phyloP scores from a whole-genome alignment of 2,888 invertebrate species.

The Calameuta filiformis region DNA sequence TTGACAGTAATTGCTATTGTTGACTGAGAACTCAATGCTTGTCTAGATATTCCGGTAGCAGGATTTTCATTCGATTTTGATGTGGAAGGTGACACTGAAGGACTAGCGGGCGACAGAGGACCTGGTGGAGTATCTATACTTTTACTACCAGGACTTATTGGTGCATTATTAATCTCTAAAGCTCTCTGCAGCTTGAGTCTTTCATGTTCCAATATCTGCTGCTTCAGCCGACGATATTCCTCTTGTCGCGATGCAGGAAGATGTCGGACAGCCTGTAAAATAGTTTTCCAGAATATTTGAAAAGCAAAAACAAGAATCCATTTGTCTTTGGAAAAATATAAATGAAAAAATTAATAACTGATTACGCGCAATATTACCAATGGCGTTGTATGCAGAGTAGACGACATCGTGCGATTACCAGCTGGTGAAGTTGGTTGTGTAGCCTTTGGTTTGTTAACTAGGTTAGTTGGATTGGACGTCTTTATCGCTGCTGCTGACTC shows the following conservation, averaged over 20 bases:
- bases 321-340: conserved; percentile 4
- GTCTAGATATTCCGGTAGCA: conserved; percentile 7
- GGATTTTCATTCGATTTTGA: neutral
- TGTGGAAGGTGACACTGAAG: conserved; percentile 2
- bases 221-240: conserved; percentile 64
- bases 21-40: neutral
- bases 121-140: conserved; percentile 28
- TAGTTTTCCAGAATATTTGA: conserved; percentile 13
- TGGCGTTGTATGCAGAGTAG: conserved; percentile 29
- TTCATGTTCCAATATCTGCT: conserved; percentile 59
- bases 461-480: conserved; percentile 17
- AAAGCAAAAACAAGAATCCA: conserved; percentile 1
- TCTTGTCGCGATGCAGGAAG: conserved; percentile 62
- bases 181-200: conserved; percentile 43
- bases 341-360: neutral
- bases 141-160: conserved; percentile 14
- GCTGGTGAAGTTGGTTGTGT: neutral
- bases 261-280: conserved; percentile 62
- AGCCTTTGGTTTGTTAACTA: conserved; percentile 17
- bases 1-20: conserved; percentile 11
- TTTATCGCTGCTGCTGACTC: conserved; percentile 44
- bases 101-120: conserved; percentile 31
- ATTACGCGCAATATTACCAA: conserved; percentile 31
- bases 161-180: conserved; percentile 25
- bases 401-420: neutral